Base-by-base conservation (phyloP, 2,113 vertebrate species). In the Brachypteracias leptosomus region DNA sequence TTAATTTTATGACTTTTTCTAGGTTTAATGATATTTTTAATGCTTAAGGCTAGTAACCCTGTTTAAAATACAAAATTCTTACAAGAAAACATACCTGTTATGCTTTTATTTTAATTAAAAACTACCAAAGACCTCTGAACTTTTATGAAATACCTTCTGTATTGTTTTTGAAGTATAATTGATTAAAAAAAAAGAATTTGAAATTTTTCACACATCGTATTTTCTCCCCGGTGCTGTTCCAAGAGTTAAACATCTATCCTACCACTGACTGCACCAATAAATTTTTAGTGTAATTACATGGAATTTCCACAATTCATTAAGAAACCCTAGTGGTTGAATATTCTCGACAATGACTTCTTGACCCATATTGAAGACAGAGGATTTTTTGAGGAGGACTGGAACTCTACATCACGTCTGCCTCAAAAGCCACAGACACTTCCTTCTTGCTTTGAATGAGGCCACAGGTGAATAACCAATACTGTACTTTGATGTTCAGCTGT, bases 401-500 rank as follows among this genome's bases (percentile, higher is more conserved):
- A 96, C 76, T 78, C 68, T 94, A 24, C 93, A 97, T 95, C 93
- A 82, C 13, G 2, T 90, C 93, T 86, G 90, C 90, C 97, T 97
- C 97, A 97, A 96, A 97, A 98, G 96, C 97, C 98, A 98, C 98
- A 98, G 90, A 85, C 81, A 84, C 42, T 98, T 98, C 98, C 97
- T 97, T 96, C 91, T 90, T 88, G 79, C 90, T 94, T 95, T 84
- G 85, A 97, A 94, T 62, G 36, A 70, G 95, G 95, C 86, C 93
- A 91, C 93, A 97, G 92, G 84, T 74, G 82, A 95, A 49, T 79
- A 95, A 94, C 35, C 44, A 65, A 86, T 82, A 76, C 42, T 82
- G n/a, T 91, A 82, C 72, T 92, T 95, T 52, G 79, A 92, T 85
- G 58, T 89, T 88, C 66, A 67, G 28, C 44, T 67, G 16, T 29